Percentiles rank a stretch among this genome's conserved stretches.
Conservation (phyloP, 1,140 invertebrate genomes). For the Brevipalpus yothersi region DNA sequence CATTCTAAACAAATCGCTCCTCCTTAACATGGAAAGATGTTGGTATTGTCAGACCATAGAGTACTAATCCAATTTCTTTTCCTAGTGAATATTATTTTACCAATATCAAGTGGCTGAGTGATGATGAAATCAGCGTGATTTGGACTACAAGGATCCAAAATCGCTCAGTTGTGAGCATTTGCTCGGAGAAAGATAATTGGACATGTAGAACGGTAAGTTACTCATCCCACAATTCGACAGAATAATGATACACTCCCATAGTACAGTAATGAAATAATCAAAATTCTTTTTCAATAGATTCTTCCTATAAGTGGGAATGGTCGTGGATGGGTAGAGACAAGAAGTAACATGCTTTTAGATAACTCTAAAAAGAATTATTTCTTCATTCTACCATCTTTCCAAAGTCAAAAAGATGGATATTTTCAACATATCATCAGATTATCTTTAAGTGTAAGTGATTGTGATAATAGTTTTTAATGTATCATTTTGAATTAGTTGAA, state of each 20-base stretch:
- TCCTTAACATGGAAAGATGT: too few relatives aligned
- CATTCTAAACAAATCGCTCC: too few relatives aligned
- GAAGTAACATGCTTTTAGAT: constrained; percentile 9
- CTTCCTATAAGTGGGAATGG: constrained; percentile 3
- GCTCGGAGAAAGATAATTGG: constrained; percentile 14
- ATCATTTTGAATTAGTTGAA: too few relatives aligned
- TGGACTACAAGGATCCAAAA: constrained; percentile 22
- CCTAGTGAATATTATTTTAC: constrained; percentile 20
- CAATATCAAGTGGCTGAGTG: constrained; percentile 17
- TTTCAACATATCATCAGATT: constrained; percentile 33
- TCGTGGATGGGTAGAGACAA: constrained; percentile 38
- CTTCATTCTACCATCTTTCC: constrained; percentile 32
- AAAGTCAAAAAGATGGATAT: constrained; percentile 22
- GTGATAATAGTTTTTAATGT: too few relatives aligned
- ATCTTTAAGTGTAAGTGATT: too few relatives aligned
- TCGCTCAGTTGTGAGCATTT: constrained; percentile 20
- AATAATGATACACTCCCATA: too few relatives aligned
- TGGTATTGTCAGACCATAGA: too few relatives aligned
- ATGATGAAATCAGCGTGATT: constrained; percentile 15
- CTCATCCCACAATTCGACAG: too few relatives aligned
- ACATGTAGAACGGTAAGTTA: constrained; percentile 9
- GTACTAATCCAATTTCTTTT: too few relatives aligned
- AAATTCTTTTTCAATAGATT: background rate
- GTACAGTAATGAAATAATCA: too few relatives aligned
- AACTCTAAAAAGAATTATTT: constrained; percentile 17